Percentiles rank a stretch among this genome's conserved stretches.
Evolutionary conservation across 53 echinoderm and acorn worm species (phyloP).

Genomic region (Paelopatides confundens): DNA sequence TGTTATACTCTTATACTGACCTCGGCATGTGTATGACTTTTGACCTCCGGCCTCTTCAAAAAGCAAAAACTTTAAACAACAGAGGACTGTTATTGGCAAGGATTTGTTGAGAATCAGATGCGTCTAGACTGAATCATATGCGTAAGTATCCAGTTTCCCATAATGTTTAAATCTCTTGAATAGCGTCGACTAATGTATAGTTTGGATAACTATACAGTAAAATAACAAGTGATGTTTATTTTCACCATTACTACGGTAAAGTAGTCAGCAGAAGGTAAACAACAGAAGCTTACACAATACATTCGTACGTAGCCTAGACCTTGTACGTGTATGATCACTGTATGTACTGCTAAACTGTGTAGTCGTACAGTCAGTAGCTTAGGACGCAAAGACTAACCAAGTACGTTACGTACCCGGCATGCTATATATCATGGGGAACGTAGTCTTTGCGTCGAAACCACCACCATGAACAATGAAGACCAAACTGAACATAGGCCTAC

Average conservation of each 20-base stretch:
- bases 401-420: too few species aligned
- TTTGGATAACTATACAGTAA: background rate
- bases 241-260: background rate
- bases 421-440: too few species aligned
- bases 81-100: background rate
- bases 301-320: too few species aligned
- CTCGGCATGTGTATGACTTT: background rate
- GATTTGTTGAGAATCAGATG: background rate
- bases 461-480: too few species aligned
- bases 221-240: background rate
- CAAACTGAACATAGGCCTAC: too few species aligned
- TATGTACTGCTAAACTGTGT: too few species aligned
- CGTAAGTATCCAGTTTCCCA: background rate
- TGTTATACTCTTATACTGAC: background rate
- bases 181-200: background rate
- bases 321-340: too few species aligned
- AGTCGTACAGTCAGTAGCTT: too few species aligned
- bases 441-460: too few species aligned
- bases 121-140: background rate
- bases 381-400: too few species aligned
- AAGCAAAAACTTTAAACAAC: constrained; percentile 45
- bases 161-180: background rate
- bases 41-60: constrained; percentile 9
- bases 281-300: background rate
- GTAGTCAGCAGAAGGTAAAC: background rate